phyloP scores from a whole-genome alignment of 2,797 vertebrate genomes.

The Eulemur albifrons region DNA sequence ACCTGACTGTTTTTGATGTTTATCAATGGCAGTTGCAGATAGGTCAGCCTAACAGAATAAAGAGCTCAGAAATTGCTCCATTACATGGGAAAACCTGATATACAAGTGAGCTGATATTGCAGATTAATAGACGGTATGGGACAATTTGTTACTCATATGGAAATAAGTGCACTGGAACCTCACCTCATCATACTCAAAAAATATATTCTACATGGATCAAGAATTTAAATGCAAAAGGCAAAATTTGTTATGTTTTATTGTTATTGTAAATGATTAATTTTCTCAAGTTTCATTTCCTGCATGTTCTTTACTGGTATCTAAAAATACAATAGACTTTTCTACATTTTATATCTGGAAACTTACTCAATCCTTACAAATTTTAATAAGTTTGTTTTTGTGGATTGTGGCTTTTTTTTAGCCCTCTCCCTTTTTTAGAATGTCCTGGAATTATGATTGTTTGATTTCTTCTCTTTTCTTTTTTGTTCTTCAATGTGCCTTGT shows the following conservation, averaged over 20 bases:
- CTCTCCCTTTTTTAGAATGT: neutral
- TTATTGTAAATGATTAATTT: conserved; percentile 15
- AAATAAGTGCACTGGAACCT: neutral
- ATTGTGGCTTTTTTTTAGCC: neutral
- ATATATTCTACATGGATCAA: neutral
- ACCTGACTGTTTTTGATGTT: neutral
- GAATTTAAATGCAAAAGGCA: conserved; percentile 16
- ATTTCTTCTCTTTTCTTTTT: neutral
- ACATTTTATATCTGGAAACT: neutral
- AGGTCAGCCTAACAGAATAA: neutral
- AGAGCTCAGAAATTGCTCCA: neutral
- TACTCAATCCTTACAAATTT: neutral
- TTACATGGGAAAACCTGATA: neutral
- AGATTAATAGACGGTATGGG: neutral
- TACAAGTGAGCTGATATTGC: neutral
- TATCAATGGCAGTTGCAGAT: neutral
- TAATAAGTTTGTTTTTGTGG: neutral
- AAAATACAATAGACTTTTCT: conserved; percentile 11
- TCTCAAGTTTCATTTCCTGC: neutral
- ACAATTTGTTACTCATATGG: neutral
- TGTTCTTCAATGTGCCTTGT: neutral
- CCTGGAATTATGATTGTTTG: neutral
- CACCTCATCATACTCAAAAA: neutral
- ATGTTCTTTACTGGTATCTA: neutral
- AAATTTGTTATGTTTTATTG: conserved; percentile 13